phyloP scores from a whole-genome alignment of 2,113 vertebrate genomes.

The Mormyrus lacerda region DNA sequence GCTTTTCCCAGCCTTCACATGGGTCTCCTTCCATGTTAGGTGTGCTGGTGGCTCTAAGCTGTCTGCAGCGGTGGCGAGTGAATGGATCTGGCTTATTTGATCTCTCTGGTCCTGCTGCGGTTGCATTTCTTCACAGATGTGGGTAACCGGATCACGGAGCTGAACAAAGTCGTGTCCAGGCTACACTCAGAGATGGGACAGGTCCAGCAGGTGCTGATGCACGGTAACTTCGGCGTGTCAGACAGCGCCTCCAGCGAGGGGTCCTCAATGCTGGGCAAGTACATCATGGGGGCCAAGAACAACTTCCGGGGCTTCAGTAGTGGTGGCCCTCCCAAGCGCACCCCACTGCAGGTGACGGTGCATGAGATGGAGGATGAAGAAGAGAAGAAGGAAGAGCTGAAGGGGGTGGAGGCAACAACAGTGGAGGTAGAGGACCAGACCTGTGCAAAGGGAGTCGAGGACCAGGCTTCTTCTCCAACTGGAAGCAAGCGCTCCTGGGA shows the following conservation, averaged over 20 bases:
- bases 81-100: neutral
- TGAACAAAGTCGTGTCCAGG: slow-evolving; percentile 66
- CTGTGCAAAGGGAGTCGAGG: slow-evolving; percentile 21
- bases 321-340: slow-evolving; percentile 25
- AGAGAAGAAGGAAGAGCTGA: neutral
- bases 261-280: slow-evolving; percentile 68
- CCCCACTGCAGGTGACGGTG: slow-evolving; percentile 45
- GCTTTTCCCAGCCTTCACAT: neutral
- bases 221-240: neutral
- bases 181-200: slow-evolving; percentile 66
- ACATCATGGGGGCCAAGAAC: slow-evolving; percentile 71
- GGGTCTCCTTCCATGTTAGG: neutral
- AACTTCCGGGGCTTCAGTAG: slow-evolving; percentile 67
- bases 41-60: neutral
- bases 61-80: neutral
- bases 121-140: slow-evolving; percentile 52
- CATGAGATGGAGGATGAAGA: slow-evolving; percentile 25
- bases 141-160: slow-evolving; percentile 77
- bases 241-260: slow-evolving; percentile 30
- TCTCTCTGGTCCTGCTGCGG: slow-evolving; percentile 20
- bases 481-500: slow-evolving; percentile 57
- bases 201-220: slow-evolving; percentile 46
- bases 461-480: slow-evolving; percentile 44
- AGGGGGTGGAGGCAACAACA: neutral
- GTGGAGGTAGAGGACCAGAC: neutral